Conservation (phyloP, 2,888 invertebrate species). For the Agrotis clavis region DNA sequence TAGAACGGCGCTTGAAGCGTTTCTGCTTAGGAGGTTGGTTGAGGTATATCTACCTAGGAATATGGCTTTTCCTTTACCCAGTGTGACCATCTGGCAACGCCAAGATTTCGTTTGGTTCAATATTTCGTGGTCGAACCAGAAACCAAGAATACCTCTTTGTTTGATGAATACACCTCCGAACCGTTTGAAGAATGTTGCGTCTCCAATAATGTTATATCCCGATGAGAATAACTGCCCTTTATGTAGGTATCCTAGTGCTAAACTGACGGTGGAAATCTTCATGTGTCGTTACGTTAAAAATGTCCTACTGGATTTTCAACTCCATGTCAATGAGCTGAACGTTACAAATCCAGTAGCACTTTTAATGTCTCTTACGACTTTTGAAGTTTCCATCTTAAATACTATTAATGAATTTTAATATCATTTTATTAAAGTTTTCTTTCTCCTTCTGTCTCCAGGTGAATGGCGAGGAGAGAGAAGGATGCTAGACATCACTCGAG, state of each 20-base stretch:
- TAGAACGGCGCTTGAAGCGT: background rate
- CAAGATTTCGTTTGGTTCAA: background rate
- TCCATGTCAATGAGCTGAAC: background rate
- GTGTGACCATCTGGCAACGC: background rate
- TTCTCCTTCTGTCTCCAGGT: conserved; percentile 75
- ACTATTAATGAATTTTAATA: background rate
- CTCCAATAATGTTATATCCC: background rate
- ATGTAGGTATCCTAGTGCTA: background rate
- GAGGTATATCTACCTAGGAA: background rate
- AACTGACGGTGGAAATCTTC: background rate
- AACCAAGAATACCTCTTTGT: background rate
- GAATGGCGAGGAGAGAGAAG: conserved; percentile 92
- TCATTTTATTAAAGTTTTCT: background rate
- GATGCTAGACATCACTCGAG: conserved; percentile 96
- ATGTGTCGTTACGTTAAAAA: background rate
- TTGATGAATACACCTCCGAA: background rate
- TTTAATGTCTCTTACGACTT: background rate
- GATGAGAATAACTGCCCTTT: background rate
- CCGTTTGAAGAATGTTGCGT: too few species aligned
- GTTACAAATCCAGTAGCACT: background rate
- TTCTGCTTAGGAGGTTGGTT: background rate
- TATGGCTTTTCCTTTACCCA: background rate
- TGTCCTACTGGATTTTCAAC: too few species aligned
- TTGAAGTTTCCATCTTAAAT: background rate
- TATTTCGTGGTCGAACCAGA: background rate